A percentile compares a stretch with the other conserved stretches of the same genome.
These are phyloP conservation scores for Chironomus tepperi DNA, from an alignment of 1,140 invertebrate genomes.

Conservation along the genomic window DNA sequence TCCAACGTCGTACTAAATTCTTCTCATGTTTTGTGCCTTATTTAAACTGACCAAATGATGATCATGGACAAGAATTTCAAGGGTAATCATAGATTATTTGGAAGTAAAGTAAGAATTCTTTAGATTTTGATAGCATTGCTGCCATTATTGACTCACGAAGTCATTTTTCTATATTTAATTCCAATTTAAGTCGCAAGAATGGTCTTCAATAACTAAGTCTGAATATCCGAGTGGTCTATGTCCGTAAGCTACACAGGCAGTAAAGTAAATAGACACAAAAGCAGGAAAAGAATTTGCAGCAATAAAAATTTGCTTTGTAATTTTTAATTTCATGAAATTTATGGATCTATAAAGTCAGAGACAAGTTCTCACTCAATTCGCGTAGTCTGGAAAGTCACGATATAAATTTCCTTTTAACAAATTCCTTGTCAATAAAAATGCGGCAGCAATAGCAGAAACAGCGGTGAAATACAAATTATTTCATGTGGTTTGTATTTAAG, in stretches of 20 bases:
- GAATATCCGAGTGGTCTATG: too few relatives aligned
- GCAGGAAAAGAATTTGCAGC: conserved; percentile 6
- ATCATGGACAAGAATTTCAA: too few relatives aligned
- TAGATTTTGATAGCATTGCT: not conserved
- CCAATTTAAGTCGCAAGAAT: not conserved
- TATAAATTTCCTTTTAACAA: not conserved
- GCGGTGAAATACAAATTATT: not conserved
- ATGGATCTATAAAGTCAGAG: not conserved
- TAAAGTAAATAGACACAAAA: not conserved
- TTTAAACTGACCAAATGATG: not conserved
- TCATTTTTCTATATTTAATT: not conserved
- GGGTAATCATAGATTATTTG: too few relatives aligned
- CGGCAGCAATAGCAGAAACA: not conserved
- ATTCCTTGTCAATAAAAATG: not conserved
- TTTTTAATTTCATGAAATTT: not conserved
- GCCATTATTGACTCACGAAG: not conserved
- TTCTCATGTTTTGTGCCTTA: not conserved
- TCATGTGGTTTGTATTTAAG: not conserved
- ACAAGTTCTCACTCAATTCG: not conserved
- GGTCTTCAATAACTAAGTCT: too few relatives aligned
- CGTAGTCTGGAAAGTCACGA: not conserved
- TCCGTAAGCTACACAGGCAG: too few relatives aligned
- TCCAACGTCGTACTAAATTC: not conserved
- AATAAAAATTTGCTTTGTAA: conserved; percentile 3
- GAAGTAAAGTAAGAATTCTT: too few relatives aligned